Conservation (phyloP, 2,888 invertebrate genomes). For the Leptinotarsa rubiginosa region DNA sequence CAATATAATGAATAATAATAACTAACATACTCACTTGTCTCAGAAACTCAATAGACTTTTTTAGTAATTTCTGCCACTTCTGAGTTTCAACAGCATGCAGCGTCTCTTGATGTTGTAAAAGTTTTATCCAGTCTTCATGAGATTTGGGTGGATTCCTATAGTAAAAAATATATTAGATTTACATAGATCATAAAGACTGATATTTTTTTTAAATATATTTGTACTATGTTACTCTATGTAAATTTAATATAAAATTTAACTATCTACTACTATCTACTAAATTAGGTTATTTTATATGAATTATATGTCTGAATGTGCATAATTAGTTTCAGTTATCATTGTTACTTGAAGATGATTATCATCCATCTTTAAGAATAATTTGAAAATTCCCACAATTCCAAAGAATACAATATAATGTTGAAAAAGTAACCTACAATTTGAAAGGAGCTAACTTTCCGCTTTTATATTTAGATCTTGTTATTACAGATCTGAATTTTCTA, state of each 20-base stretch:
- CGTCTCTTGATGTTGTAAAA: constrained; percentile 83
- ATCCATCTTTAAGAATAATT: no score
- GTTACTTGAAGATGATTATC: constrained; percentile 3
- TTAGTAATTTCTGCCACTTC: constrained; percentile 84
- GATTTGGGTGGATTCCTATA: constrained; percentile 77
- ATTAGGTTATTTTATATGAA: background rate
- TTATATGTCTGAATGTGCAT: no score
- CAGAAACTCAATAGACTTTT: constrained; percentile 77
- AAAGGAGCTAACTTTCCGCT: no score
- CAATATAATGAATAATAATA: background rate
- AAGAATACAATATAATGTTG: background rate
- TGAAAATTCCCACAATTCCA: background rate
- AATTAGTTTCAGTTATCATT: background rate
- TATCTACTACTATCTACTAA: no score
- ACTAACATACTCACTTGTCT: constrained; percentile 73
- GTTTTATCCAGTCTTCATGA: constrained; percentile 84
- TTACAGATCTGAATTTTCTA: no score
- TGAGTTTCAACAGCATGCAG: constrained; percentile 84
- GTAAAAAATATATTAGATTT: background rate
- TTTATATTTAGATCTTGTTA: no score
- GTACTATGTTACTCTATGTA: no score
- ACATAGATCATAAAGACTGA: no score
- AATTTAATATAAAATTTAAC: no score
- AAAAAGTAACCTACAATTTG: no score
- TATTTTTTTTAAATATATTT: no score